A percentile compares a stretch with the other conserved stretches of the same genome.
phyloP scores from a whole-genome alignment of 2,797 vertebrate genomes.

The Zenarchopterus dispar region DNA sequence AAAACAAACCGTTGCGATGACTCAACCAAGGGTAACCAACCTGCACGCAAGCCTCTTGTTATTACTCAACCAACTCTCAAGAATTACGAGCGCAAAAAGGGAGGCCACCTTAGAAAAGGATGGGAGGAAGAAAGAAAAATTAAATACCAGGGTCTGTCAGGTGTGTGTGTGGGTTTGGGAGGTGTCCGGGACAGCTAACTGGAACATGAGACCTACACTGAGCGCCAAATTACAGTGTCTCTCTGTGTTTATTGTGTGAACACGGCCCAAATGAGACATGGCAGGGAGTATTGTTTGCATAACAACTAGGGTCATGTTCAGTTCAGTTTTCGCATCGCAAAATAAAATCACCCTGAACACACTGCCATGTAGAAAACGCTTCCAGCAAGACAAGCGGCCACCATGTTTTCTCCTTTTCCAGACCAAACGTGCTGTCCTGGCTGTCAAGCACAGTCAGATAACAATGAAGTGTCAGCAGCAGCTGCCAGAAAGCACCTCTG shows the following conservation, averaged over 20 bases:
- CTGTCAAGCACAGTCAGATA: conserved; percentile 60
- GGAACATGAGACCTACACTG: conserved; percentile 44
- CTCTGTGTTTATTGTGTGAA: conserved; percentile 65
- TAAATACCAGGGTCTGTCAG: conserved; percentile 42
- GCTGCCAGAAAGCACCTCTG: conserved; percentile 50
- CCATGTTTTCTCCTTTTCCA: conserved; percentile 44
- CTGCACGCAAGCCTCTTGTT: conserved; percentile 67
- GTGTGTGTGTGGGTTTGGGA: conserved; percentile 17
- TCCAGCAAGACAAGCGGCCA: conserved; percentile 47
- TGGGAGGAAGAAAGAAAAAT: conserved; percentile 3
- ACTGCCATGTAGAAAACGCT: conserved; percentile 52
- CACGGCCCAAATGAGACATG: conserved; percentile 59
- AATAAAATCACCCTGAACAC: conserved; percentile 48
- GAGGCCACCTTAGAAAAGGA: conserved; percentile 37
- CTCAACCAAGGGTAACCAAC: conserved; percentile 69
- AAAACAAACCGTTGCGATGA: conserved; percentile 71
- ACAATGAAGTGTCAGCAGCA: conserved; percentile 52
- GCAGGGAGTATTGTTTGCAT: conserved; percentile 61
- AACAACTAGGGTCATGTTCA: conserved; percentile 64
- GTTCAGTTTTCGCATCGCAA: conserved; percentile 56
- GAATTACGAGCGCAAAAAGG: conserved; percentile 32
- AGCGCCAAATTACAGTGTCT: conserved; percentile 45
- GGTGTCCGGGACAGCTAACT: conserved; percentile 42
- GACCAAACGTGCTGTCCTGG: conserved; percentile 51
- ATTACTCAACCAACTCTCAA: conserved; percentile 51